A percentile compares a stretch with the other conserved stretches of the same genome.
Evolutionary conservation across 2,797 vertebrate genomes (phyloP).

Genomic region (Taenioides sp.): DNA sequence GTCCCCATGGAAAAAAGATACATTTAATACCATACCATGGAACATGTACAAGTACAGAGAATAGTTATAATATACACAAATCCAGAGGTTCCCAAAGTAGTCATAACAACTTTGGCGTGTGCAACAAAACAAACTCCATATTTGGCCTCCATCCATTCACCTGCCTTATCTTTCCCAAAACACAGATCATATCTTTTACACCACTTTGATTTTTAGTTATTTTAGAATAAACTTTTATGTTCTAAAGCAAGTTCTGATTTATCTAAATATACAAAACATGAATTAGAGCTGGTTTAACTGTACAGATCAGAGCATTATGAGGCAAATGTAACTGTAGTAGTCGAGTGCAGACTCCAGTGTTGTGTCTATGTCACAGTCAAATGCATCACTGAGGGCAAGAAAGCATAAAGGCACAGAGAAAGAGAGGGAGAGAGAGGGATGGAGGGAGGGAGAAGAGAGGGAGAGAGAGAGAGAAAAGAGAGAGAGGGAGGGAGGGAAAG

Average conservation of each 20-base stretch:
- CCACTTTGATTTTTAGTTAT: neutral
- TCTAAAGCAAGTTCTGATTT: neutral
- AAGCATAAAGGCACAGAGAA: neutral
- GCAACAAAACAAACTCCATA: too few relatives aligned
- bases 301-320: neutral
- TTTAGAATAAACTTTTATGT: neutral
- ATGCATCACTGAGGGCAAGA: conserved; percentile 22
- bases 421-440: neutral
- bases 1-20: too few relatives aligned
- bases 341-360: neutral
- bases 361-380: conserved; percentile 10
- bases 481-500: too few relatives aligned
- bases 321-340: too few relatives aligned
- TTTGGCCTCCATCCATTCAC: neutral
- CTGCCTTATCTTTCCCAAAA: neutral
- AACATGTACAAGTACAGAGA: too few relatives aligned
- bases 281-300: neutral
- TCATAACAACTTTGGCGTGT: too few relatives aligned
- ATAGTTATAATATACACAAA: too few relatives aligned
- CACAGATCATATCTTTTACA: neutral
- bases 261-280: neutral
- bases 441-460: neutral
- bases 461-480: too few relatives aligned
- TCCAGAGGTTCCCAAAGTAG: too few relatives aligned
- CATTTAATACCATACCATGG: too few relatives aligned